A percentile compares a stretch with the other conserved stretches of the same genome.
Conservation (phyloP, 30 jellyfish, hydroid and myxozoan species). For the Catostylus mosaicus region DNA sequence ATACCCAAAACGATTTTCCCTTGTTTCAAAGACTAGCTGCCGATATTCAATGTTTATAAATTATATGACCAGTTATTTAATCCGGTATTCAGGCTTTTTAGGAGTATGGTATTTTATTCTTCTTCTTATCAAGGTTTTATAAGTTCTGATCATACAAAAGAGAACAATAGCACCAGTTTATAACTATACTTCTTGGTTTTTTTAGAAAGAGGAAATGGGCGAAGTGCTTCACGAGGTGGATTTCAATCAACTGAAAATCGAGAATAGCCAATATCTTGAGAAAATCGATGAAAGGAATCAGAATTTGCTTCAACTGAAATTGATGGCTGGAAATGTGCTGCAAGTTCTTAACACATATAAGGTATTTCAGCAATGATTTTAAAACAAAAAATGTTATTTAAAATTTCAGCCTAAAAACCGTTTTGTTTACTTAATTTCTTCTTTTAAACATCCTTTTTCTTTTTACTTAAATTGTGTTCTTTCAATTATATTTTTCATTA, state of each 20-base stretch:
- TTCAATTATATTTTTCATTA: too few relatives aligned
- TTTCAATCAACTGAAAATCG: constrained; percentile 88
- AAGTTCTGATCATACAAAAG: too few relatives aligned
- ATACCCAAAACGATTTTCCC: not conserved
- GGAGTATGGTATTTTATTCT: too few relatives aligned
- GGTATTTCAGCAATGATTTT: constrained; percentile 14
- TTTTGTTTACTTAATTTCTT: not conserved
- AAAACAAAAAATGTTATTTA: not conserved
- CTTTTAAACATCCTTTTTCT: not conserved
- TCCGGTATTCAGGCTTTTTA: too few relatives aligned
- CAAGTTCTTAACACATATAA: constrained; percentile 84
- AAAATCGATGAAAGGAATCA: constrained; percentile 93
- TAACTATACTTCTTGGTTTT: not conserved
- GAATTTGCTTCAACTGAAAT: constrained; percentile 79
- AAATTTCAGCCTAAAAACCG: not conserved
- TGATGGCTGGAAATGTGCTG: constrained; percentile 82
- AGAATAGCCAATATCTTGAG: constrained; percentile 90
- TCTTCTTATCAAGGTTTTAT: too few relatives aligned
- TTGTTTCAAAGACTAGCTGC: too few relatives aligned
- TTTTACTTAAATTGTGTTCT: too few relatives aligned
- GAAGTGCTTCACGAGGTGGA: constrained; percentile 96
- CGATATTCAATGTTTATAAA: too few relatives aligned
- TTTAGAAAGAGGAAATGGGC: constrained; percentile 95
- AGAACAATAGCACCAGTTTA: too few relatives aligned
- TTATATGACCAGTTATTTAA: too few relatives aligned